Percentiles rank a stretch among this genome's conserved stretches.
Conservation (phyloP, 2,797 vertebrate species). For the Adelosebastes latens region DNA sequence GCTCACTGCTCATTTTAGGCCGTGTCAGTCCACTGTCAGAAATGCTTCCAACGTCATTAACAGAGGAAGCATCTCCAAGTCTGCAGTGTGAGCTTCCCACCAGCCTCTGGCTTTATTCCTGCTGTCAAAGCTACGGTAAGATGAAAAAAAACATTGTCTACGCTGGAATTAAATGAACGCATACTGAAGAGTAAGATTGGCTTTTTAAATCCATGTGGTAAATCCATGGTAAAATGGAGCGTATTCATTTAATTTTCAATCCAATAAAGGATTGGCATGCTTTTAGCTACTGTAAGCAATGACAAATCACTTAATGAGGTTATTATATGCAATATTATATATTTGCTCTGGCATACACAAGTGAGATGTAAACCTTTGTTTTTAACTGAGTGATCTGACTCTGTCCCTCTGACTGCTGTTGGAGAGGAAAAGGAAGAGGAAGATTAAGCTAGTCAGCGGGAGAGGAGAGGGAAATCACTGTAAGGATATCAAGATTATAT, state of each 20-base stretch:
- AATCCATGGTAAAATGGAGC: neutral
- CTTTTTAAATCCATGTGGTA: neutral
- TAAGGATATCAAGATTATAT: constrained; percentile 16
- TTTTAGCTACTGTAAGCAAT: neutral
- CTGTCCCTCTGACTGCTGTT: neutral
- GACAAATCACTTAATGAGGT: neutral
- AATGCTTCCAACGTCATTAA: neutral
- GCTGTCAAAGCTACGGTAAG: neutral
- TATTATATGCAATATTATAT: neutral
- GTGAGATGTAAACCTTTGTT: neutral
- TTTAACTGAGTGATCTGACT: neutral
- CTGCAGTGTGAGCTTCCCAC: neutral
- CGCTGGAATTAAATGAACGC: neutral
- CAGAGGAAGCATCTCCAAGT: neutral
- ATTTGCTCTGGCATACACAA: neutral
- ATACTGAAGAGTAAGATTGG: neutral
- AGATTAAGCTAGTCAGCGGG: constrained; percentile 12
- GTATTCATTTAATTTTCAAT: neutral
- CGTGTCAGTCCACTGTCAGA: neutral
- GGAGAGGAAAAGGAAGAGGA: neutral
- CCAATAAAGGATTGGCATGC: neutral
- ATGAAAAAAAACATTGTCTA: neutral
- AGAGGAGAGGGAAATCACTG: neutral
- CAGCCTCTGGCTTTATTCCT: constrained; percentile 11
- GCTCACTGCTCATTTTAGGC: constrained; percentile 18